These are phyloP conservation scores for Drosophila colorata DNA, from an alignment of 2,888 invertebrate genomes.

Conservation along the genomic window DNA sequence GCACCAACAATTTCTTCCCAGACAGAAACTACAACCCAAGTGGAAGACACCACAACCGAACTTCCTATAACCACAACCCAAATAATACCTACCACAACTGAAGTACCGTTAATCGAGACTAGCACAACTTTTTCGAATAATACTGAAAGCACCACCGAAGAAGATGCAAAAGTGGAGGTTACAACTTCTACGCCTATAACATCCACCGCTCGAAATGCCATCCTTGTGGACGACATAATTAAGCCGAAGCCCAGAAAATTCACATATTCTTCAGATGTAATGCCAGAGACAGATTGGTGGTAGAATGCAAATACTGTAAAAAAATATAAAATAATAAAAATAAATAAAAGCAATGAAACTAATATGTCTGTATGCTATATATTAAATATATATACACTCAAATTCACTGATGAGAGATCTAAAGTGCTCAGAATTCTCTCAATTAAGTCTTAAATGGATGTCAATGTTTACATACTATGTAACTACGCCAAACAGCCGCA, in stretches of 20 bases:
- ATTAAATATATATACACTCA: neutral
- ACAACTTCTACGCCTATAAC: constrained; percentile 9
- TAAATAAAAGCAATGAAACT: too few relatives aligned
- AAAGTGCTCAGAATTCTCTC: too few relatives aligned
- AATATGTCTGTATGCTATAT: neutral
- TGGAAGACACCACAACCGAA: neutral
- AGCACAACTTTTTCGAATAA: neutral
- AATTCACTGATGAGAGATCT: too few relatives aligned
- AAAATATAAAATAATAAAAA: neutral
- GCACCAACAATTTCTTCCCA: neutral
- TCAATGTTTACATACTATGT: too few relatives aligned
- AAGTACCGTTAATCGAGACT: constrained; percentile 1
- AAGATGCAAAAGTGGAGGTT: neutral
- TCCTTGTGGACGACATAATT: constrained; percentile 37
- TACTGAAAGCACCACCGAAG: constrained; percentile 1
- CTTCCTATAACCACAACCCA: neutral
- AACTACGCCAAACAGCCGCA: neutral
- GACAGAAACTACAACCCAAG: constrained; percentile 4
- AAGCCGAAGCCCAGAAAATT: constrained; percentile 44
- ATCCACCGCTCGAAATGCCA: neutral
- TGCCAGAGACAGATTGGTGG: constrained; percentile 66
- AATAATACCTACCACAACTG: constrained; percentile 10
- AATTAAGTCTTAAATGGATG: too few relatives aligned
- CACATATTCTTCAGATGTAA: constrained; percentile 75
- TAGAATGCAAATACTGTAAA: constrained; percentile 3